Conservation (phyloP, 2,797 vertebrate species). For the Clarias platycephalus region DNA sequence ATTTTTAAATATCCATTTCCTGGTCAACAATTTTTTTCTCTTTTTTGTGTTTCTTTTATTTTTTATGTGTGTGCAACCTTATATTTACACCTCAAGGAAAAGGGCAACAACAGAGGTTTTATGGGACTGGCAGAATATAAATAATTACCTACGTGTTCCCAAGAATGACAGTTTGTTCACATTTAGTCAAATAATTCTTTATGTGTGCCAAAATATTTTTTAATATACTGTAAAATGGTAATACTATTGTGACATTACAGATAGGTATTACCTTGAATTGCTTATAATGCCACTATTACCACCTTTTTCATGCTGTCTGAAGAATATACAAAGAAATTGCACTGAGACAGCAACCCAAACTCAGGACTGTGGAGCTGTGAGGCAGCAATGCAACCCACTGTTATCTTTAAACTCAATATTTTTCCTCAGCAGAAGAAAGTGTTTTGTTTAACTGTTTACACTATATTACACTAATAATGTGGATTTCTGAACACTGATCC, state of each 20-base stretch:
- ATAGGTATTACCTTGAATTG: not conserved
- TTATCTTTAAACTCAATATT: not conserved
- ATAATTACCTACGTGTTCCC: not conserved
- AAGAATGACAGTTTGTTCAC: not conserved
- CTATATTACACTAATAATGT: not conserved
- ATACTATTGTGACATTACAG: too few species aligned
- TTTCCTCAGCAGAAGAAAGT: constrained; percentile 3
- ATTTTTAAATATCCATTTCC: not conserved
- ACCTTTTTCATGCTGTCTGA: not conserved
- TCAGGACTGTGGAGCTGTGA: constrained; percentile 7
- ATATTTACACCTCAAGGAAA: not conserved
- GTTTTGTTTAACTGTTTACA: not conserved
- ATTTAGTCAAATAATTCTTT: not conserved
- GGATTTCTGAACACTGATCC: not conserved
- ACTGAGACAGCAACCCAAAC: not conserved
- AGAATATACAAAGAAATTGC: not conserved
- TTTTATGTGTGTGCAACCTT: not conserved
- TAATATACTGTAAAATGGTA: too few species aligned
- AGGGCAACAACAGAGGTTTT: not conserved
- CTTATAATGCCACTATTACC: not conserved
- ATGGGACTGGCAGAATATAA: not conserved
- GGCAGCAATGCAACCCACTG: not conserved
- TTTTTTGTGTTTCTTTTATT: not conserved
- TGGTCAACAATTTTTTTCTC: not conserved
- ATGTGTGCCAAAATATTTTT: not conserved